Evolutionary conservation across 2,797 vertebrate genomes (phyloP).

Genomic region (Amblyraja radiata): DNA sequence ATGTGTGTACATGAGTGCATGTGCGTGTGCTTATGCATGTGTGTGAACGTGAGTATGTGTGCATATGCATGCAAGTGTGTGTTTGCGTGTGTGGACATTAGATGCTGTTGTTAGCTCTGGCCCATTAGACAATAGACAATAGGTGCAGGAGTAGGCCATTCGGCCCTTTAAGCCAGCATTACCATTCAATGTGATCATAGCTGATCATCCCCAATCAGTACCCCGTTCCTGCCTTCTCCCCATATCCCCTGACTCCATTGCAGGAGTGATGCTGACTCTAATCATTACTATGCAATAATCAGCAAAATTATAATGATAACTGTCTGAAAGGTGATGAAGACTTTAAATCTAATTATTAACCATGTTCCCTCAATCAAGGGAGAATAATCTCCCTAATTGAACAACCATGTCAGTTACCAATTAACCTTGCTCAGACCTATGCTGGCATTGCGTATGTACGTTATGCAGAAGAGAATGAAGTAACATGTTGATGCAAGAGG

Average conservation of each 20-base stretch:
- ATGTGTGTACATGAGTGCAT: too few relatives aligned
- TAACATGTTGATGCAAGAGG: not conserved
- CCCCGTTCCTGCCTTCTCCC: too few relatives aligned
- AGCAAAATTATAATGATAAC: not conserved
- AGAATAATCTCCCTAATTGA: not conserved
- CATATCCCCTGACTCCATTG: not conserved
- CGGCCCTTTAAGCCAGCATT: too few relatives aligned
- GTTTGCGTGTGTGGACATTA: too few relatives aligned
- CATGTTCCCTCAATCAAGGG: not conserved
- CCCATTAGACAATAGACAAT: too few relatives aligned
- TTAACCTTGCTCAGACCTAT: not conserved
- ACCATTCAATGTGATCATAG: too few relatives aligned
- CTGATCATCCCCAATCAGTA: too few relatives aligned
- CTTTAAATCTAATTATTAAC: not conserved
- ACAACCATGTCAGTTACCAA: not conserved
- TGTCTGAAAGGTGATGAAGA: not conserved
- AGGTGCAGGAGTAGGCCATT: too few relatives aligned
- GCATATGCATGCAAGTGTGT: too few relatives aligned
- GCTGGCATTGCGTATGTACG: not conserved
- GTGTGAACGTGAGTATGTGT: too few relatives aligned
- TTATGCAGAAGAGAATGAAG: not conserved
- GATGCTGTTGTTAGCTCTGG: not conserved
- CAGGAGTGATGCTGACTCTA: not conserved
- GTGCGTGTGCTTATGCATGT: too few relatives aligned
- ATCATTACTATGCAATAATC: not conserved